phyloP scores from a whole-genome alignment of 2,113 vertebrate species.

The Vulpes ferrilata region DNA sequence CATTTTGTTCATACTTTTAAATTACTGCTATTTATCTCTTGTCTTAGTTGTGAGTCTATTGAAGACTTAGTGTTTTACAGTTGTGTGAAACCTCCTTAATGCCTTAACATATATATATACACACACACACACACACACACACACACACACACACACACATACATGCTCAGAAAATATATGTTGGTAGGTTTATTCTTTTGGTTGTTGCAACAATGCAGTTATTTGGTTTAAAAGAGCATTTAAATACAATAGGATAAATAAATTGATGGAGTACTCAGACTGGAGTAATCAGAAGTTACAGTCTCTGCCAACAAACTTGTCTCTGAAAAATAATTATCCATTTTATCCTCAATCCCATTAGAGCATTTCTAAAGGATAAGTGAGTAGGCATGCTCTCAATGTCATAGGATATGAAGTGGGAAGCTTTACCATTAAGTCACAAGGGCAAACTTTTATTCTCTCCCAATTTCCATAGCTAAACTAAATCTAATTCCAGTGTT shows the following conservation, averaged over 20 bases:
- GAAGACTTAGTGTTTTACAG: background rate
- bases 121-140: no score
- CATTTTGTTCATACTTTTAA: background rate
- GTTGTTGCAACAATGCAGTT: background rate
- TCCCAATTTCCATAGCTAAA: background rate
- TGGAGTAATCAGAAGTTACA: conserved; percentile 12
- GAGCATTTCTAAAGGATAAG: background rate
- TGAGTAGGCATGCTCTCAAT: background rate
- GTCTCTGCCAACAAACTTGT: background rate
- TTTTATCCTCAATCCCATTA: background rate
- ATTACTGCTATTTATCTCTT: background rate
- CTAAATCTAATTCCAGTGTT: background rate
- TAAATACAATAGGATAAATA: background rate
- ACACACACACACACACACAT: no score
- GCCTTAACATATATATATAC: background rate
- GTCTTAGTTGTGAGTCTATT: background rate
- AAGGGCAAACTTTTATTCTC: conserved; percentile 14
- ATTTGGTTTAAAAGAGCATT: background rate
- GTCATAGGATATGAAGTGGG: background rate
- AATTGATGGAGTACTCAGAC: background rate
- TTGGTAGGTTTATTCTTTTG: background rate
- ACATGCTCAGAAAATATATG: background rate
- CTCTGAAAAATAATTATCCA: conserved; percentile 22
- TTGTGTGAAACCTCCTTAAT: background rate
- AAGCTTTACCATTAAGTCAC: background rate